Evolutionary conservation across 2,888 invertebrate genomes (phyloP).

Genomic region (Eristalinus sepulchralis): DNA sequence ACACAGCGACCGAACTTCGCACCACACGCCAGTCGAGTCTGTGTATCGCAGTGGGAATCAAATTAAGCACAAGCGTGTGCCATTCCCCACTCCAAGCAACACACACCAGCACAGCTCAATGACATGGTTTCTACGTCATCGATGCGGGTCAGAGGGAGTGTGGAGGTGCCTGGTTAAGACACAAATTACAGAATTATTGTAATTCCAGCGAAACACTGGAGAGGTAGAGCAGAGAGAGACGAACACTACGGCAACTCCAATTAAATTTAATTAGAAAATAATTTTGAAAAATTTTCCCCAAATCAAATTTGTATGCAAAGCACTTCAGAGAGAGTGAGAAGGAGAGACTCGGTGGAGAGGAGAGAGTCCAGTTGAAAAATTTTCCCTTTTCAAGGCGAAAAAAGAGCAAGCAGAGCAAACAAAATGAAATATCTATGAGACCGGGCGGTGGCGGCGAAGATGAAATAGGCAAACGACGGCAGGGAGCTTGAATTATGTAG

Average conservation of each 20-base stretch:
- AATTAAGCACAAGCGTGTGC: conserved; percentile 32
- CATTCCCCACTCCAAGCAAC: conserved; percentile 10
- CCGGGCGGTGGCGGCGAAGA: conserved; percentile 6
- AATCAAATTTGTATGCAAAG: conserved; percentile 1
- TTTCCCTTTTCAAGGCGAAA: conserved; percentile 11
- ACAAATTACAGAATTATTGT: conserved; percentile 58
- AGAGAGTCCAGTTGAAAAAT: neutral
- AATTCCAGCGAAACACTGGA: conserved; percentile 26
- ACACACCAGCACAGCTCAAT: neutral
- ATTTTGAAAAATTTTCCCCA: conserved; percentile 57
- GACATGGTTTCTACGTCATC: neutral
- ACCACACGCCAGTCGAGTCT: neutral
- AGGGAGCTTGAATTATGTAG: neutral
- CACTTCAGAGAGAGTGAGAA: neutral
- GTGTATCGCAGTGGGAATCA: conserved; percentile 3
- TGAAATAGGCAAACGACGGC: conserved; percentile 27
- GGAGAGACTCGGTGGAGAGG: neutral
- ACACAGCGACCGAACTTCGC: neutral
- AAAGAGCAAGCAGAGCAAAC: conserved; percentile 55
- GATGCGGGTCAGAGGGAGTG: neutral
- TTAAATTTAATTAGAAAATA: conserved; percentile 71
- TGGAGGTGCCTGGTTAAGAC: conserved; percentile 8
- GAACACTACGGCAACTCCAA: conserved; percentile 51
- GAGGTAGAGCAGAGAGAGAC: neutral
- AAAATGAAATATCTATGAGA: conserved; percentile 56